Percentiles rank a stretch among this genome's conserved stretches.
Evolutionary conservation across 2,888 invertebrate species (phyloP).

Genomic region (Zaprionus bogoriensis): DNA sequence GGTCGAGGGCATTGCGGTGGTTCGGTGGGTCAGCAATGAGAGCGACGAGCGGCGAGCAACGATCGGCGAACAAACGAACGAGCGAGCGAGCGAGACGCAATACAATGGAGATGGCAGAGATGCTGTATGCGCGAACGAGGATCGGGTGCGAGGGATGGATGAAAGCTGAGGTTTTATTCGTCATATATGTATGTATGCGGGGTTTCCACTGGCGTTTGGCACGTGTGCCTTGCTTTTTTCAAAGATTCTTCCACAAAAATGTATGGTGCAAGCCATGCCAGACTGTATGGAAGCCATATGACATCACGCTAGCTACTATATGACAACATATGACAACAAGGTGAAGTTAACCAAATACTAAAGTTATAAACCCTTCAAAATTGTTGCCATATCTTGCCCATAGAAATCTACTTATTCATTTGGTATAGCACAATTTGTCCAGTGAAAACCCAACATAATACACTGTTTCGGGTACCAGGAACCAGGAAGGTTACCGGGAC

Average conservation of each 20-base stretch:
- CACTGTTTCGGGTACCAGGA: neutral
- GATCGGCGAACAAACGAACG: conserved; percentile 1
- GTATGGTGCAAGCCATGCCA: neutral
- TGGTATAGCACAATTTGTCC: neutral
- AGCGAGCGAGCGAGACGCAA: conserved; percentile 12
- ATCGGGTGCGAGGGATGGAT: neutral
- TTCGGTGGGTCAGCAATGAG: conserved; percentile 28
- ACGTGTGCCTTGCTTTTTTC: neutral
- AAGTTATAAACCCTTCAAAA: too few relatives aligned
- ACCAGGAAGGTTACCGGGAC: neutral
- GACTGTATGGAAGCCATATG: too few relatives aligned
- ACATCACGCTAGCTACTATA: neutral
- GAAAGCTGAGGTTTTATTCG: neutral
- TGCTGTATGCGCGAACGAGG: conserved; percentile 4
- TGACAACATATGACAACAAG: neutral
- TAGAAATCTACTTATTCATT: neutral
- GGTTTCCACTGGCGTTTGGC: neutral
- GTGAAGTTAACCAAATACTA: too few relatives aligned
- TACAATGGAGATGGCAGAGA: conserved; percentile 23
- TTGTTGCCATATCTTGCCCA: too few relatives aligned
- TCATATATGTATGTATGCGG: neutral
- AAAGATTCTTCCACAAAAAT: neutral
- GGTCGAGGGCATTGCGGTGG: conserved; percentile 6
- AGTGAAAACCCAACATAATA: neutral
- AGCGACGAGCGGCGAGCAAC: conserved; percentile 39